Conservation (phyloP, 2,888 invertebrate species). For the Podotricha telesiphe region DNA sequence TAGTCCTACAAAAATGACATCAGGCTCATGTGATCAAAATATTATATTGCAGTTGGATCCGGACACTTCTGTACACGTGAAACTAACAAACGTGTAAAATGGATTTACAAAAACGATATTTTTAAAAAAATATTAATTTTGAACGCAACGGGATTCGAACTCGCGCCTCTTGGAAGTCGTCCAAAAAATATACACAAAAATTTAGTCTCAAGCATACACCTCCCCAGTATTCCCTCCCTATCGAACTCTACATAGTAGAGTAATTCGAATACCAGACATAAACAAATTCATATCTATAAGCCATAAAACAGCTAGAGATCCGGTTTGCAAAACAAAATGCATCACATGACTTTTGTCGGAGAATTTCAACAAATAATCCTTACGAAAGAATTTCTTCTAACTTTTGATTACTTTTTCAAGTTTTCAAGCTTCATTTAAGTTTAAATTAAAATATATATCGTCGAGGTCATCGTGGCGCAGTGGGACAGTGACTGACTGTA, state of each 20-base stretch:
- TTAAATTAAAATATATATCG: slow-evolving; percentile 10
- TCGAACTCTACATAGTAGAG: neutral
- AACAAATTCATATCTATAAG: slow-evolving; percentile 35
- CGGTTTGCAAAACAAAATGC: slow-evolving; percentile 8
- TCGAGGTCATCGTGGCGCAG: too few relatives aligned
- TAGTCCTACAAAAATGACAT: too few relatives aligned
- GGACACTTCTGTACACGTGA: too few relatives aligned
- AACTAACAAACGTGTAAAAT: too few relatives aligned
- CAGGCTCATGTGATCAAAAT: too few relatives aligned
- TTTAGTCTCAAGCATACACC: neutral
- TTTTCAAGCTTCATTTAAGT: slow-evolving; percentile 14
- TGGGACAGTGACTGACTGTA: too few relatives aligned
- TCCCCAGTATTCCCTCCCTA: neutral
- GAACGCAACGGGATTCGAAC: too few relatives aligned
- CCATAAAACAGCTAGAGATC: slow-evolving; percentile 5
- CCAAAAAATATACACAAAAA: neutral
- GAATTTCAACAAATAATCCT: slow-evolving; percentile 16
- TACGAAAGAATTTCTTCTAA: neutral
- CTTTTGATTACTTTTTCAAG: slow-evolving; percentile 5
- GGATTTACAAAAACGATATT: too few relatives aligned
- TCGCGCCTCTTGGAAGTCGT: too few relatives aligned
- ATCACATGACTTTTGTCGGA: slow-evolving; percentile 2
- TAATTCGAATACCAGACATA: slow-evolving; percentile 33
- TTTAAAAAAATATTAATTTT: too few relatives aligned
- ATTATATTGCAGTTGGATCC: too few relatives aligned